Evolutionary conservation across 2,888 invertebrate genomes (phyloP).

Genomic region (Hermaeophaga mercurialis): DNA sequence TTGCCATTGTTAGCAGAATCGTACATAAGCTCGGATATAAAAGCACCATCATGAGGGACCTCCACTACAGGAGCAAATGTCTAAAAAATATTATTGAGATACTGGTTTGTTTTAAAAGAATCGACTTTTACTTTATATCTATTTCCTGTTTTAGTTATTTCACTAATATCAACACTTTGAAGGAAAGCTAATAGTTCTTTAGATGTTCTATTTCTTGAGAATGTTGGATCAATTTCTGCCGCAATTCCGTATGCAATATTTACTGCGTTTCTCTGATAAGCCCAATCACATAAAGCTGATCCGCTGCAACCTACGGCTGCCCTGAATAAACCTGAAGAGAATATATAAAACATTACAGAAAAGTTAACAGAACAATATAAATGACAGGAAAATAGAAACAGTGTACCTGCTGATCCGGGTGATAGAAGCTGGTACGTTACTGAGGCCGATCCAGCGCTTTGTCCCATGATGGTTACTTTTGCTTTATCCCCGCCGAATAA

Average conservation of each 20-base stretch:
- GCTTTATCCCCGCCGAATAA: slow-evolving; percentile 29
- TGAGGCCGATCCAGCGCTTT: slow-evolving; percentile 33
- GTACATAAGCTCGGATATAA: slow-evolving; percentile 32
- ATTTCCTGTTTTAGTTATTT: slow-evolving; percentile 22
- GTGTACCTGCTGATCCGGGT: slow-evolving; percentile 30
- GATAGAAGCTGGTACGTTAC: slow-evolving; percentile 30
- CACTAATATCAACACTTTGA: slow-evolving; percentile 18
- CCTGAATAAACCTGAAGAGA: slow-evolving; percentile 33
- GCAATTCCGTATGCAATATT: slow-evolving; percentile 31
- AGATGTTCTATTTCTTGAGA: slow-evolving; percentile 22
- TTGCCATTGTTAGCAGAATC: slow-evolving; percentile 24
- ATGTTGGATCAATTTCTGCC: slow-evolving; percentile 26
- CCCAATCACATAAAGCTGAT: slow-evolving; percentile 32
- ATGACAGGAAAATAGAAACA: no score
- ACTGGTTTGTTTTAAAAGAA: no score
- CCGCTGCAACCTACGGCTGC: slow-evolving; percentile 37
- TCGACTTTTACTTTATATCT: slow-evolving; percentile 6
- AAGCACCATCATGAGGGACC: slow-evolving; percentile 21
- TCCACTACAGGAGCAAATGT: slow-evolving; percentile 34
- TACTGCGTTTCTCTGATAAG: slow-evolving; percentile 21
- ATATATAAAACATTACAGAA: background rate
- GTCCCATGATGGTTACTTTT: slow-evolving; percentile 32
- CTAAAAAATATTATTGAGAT: slow-evolving; percentile 13
- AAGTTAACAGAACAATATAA: background rate
- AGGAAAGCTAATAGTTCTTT: slow-evolving; percentile 28